Evolutionary conservation across 2,113 vertebrate genomes (phyloP), one percentile per base, ranked within the genome.

Genomic region (Misgurnus mizolepis): DNA sequence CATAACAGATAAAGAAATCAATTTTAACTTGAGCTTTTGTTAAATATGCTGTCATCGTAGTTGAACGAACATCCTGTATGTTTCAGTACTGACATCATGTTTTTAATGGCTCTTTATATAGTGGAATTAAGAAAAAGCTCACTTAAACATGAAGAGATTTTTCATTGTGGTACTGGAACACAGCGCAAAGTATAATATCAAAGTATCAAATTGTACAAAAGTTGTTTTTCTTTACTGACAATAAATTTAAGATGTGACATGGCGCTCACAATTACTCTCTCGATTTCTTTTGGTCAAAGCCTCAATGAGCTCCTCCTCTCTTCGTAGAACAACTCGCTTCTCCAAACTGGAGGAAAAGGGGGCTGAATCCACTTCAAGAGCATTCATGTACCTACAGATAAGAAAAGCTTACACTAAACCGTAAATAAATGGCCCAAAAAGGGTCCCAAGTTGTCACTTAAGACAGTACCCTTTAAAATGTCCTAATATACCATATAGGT

Each of bases 311-410:
- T 94, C 89, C 0, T 85, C 81, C 0, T 89, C 70, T 61, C 34
- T 88, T 80, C 94, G 94, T 76, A 99, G 77, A 8, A 89, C 45
- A 0, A 90, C 90, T 67, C 89, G 2, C 69, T 49, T 93, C 9
- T 86, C 34, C 7, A 78, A 67, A 4, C 88, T 15, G 39, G 34
- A 0, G 0, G 90, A 85, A 85, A 98, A 97, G 0, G 83, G 15
- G n/a, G 90, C 90, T 22, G 89, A 69, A 49, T 88, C 88, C 78
- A 89, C 84, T 11, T 95, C 96, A 81, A 98, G 83, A 0, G 95
- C 94, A 85, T 96, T 95, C n/a, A 97, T 93, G 76, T 98, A 99
- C 97, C 97, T 99, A 86, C 6, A 69, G 15, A 82, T 49, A 8
- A 78, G 67, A 12, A 53, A 12, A 56, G 39, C 5, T 22, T 7